These are phyloP conservation scores for Capromys pilorides DNA, from an alignment of 2,797 vertebrate genomes.

Conservation along the genomic window DNA sequence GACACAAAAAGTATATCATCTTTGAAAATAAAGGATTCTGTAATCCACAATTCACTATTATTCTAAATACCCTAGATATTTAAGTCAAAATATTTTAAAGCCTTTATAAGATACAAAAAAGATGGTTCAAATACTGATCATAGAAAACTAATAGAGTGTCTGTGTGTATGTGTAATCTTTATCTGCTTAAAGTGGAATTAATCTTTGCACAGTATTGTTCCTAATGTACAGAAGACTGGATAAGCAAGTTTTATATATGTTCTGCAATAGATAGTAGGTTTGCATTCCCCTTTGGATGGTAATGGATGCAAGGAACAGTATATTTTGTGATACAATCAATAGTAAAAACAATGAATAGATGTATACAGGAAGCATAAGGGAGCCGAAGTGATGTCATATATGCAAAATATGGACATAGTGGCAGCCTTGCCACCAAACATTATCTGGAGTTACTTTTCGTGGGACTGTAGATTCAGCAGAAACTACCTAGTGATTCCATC, in stretches of 20 bases:
- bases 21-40: slow-evolving; percentile 10
- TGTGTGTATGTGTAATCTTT: neutral
- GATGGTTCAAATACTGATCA: slow-evolving; percentile 17
- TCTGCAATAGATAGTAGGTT: slow-evolving; percentile 4
- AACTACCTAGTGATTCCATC: neutral
- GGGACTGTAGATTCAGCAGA: neutral
- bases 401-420: neutral
- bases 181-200: slow-evolving; percentile 33
- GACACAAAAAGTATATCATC: slow-evolving; percentile 25
- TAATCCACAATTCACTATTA: slow-evolving; percentile 28
- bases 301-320: slow-evolving; percentile 14
- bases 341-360: slow-evolving; percentile 24
- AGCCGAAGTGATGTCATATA: neutral
- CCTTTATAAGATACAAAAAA: slow-evolving; percentile 34
- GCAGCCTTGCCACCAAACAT: neutral
- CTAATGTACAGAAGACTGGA: neutral
- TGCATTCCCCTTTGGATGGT: neutral
- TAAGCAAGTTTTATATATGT: neutral
- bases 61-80: slow-evolving; percentile 20
- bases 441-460: slow-evolving; percentile 13
- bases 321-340: neutral
- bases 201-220: slow-evolving; percentile 49
- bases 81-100: slow-evolving; percentile 37
- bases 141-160: slow-evolving; percentile 42
- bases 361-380: neutral